phyloP scores from a whole-genome alignment of 92 coral and sea anemone species.

The Palythoa grandiflora region DNA sequence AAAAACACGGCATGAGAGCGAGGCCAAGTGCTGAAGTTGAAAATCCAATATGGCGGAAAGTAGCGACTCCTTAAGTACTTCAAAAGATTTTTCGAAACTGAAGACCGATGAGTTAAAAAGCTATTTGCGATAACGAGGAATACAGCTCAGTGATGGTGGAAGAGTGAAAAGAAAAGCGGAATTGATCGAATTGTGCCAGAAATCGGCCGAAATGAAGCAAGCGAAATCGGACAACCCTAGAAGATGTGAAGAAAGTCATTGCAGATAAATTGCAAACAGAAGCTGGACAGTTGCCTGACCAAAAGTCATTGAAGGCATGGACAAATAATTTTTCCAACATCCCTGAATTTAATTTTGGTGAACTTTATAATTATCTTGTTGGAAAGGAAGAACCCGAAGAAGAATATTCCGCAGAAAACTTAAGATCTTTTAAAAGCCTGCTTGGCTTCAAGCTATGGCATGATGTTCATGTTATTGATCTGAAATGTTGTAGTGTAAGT shows the following conservation, averaged over 20 bases:
- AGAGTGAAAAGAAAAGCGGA: background rate
- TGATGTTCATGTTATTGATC: conserved; percentile 61
- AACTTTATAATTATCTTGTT: conserved; percentile 54
- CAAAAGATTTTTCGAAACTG: conserved; percentile 40
- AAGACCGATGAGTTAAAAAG: conserved; percentile 4
- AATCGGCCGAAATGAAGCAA: background rate
- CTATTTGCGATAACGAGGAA: background rate
- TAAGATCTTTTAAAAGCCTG: conserved; percentile 61
- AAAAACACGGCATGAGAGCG: no score
- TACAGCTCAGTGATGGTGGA: background rate
- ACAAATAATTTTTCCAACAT: conserved; percentile 42
- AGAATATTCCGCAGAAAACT: conserved; percentile 57
- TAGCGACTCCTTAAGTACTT: background rate
- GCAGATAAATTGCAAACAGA: background rate
- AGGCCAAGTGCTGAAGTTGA: conserved; percentile 16
- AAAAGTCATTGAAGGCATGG: background rate
- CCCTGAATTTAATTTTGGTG: conserved; percentile 59
- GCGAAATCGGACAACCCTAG: background rate
- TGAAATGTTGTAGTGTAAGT: conserved; percentile 1
- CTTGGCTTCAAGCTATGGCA: conserved; percentile 51
- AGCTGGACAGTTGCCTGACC: background rate
- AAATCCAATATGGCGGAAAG: conserved; percentile 23
- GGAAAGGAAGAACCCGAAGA: conserved; percentile 32
- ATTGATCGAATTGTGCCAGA: background rate
- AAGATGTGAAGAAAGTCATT: background rate